Evolutionary conservation across 2,888 invertebrate species (phyloP), one percentile per base, ranked within the genome.

Genomic region (Hyppa rectilinea): DNA sequence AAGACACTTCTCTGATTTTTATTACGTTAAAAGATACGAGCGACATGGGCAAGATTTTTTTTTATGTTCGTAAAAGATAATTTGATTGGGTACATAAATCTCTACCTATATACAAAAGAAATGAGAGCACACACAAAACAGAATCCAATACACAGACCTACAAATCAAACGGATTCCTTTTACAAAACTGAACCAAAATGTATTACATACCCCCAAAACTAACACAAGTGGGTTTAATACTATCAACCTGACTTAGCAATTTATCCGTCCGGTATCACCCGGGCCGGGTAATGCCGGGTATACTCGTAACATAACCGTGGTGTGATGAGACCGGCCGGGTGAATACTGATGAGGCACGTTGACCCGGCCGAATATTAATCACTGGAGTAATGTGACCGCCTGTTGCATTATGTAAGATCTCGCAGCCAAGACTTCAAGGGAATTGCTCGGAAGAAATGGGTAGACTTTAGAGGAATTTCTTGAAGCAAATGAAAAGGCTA

Each of bases 281-380:
- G 88, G 82, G 23, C 20, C 20, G 59, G 58, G 67, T 50, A 34
- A 12, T 43, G 79, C 55, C 55, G 75, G 71, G 71, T 85, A 82
- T 3, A 59, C 53, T 65, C 65, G 79, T 66, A 78, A 85, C 82
- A 84, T 87, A 87, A 87, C 89, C 88, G 88, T 84, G 84, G 84
- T 75, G 88, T 90, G 91, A 91, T 92, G 91, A 92, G 87, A 84
- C 78, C 56, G 61, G 62, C 83, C 89, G 88, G 85, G 75, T 88
- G 93, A 92, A 93, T 92, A 91, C 92, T 90, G 91, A 93, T 92
- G 90, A 91, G 80, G 78, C 78, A 47, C 85, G 85, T 82, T 87
- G 87, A 87, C 86, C 88, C 86, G 85, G 82, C 71, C 81, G 81
- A 82, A 83, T 88, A 89, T 91, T 91, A 91, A 92, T 92, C 88